Evolutionary conservation across 2,888 invertebrate species (phyloP), one percentile per base, ranked within the genome.

Genomic region (Junonia oenone): DNA sequence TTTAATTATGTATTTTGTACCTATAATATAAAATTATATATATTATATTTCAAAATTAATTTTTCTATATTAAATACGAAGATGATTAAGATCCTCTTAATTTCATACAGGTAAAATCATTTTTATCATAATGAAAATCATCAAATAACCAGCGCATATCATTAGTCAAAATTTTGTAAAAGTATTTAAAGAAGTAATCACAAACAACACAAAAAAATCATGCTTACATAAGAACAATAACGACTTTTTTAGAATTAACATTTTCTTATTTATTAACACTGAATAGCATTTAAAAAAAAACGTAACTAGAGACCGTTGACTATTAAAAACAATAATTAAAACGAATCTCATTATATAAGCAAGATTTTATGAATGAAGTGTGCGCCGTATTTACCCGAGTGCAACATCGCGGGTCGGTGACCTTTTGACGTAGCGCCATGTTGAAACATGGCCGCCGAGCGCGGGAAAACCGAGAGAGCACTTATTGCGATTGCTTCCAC

Each of bases 401-500:
- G 67, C 63, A 65, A 61, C 62, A 61, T 64, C 59, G 48, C 54
- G 57, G 67, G 67, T 68, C 63, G 57, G 40, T 55, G 66, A 67
- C 60, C 68, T 58, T 63, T 66, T 66, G 64, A 63, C 64, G 61
- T 60, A 58, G 53, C 60, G 62, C 62, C 62, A 65, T 55, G 55
- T 58, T 63, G 65, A 56, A 81, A 78, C 76, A 76, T 73, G 71
- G 71, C 71, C 63, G 69, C 64, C 75, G 58, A 62, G 61, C 68
- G 73, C 78, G 80, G 81, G 75, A 82, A 80, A 76, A 70, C 80
- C 73, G 64, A 80, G 64, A 80, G 77, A 75, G 76, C 78, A 81
- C 82, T 81, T 71, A 77, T 68, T 76, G 71, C 71, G 78, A 85
- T 81, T 79, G 78, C 79, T 72, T 73, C 76, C 76, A 70, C 69